Base-by-base conservation (phyloP, 1,140 invertebrate species). In the Drosophila kikkawai region DNA sequence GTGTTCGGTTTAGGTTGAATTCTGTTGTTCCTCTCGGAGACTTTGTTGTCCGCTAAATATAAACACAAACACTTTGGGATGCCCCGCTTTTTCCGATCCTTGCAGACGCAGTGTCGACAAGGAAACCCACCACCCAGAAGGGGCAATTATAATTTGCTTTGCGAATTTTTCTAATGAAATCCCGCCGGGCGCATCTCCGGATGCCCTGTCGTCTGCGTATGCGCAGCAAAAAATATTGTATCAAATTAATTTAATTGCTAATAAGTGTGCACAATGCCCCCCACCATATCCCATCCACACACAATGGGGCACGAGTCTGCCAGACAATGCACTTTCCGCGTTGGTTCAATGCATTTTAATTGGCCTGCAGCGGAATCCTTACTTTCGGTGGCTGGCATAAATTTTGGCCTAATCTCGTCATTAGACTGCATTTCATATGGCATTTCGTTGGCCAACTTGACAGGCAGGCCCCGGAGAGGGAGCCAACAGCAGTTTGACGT, bases 291-390 rank as follows among this genome's bases (percentile, higher is more conserved):
- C 26, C 26, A 36, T 12, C n/a, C 29, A 4, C 50, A 45, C 50
- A 26, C 36, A 51, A 41, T 12, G 42, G 11, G n/a, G 34, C 36
- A 56, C 19, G 53, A 22, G 53, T 56, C 19, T 3, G 36, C 53
- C 53, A 64, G 66, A 80, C 77, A 84, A 83, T 81, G 78, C 69
- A 50, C 48, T 41, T 63, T 13, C n/a, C 19, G 58, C 64, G 50
- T 44, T 71, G 81, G 91, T 92, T 92, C 91, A 91, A 86, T 92
- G 91, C 82, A 84, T 91, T 92, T 91, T 92, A 92, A 92, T 92
- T 92, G 91, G 91, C 73, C 65, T 59, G 75, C 67, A 53, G 79
- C 70, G 63, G 79, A 41, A 59, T 69, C 64, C 59, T 57, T 61
- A 34, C 64, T 71, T 71, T 34, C 34, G 53, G 7, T 26, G 44